Percentiles rank a stretch among this genome's conserved stretches.
Evolutionary conservation across 2,113 vertebrate genomes (phyloP).

Genomic region (Toxostoma redivivum): DNA sequence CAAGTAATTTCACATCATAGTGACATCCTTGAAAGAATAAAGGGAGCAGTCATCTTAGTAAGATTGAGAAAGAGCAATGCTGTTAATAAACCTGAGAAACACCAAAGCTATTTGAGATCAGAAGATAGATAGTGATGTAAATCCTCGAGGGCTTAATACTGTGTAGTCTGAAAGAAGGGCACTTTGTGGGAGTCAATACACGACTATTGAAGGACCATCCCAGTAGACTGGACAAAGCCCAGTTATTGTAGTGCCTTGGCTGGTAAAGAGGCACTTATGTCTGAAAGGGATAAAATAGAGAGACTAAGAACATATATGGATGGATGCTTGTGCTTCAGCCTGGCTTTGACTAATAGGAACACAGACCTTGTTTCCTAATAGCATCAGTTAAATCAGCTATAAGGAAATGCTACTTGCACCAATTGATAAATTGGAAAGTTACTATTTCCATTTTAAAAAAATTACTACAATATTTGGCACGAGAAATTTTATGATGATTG

Average conservation of each 20-base stretch:
- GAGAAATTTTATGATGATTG: not conserved
- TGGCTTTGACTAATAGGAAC: not conserved
- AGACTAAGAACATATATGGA: rapidly evolving
- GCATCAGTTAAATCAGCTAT: not conserved
- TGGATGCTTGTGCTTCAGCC: not conserved
- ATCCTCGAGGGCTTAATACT: not conserved
- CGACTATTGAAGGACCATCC: not conserved
- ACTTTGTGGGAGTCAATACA: not conserved
- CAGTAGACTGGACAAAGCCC: not conserved
- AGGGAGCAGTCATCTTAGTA: not conserved
- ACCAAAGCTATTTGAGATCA: not conserved
- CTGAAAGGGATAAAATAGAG: not conserved
- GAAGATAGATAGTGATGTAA: not conserved
- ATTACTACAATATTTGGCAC: not conserved
- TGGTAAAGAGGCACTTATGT: not conserved
- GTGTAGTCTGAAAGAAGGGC: not conserved
- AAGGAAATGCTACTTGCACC: not conserved
- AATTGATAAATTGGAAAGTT: not conserved
- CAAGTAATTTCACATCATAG: not conserved
- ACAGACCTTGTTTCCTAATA: not conserved
- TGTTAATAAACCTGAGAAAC: not conserved
- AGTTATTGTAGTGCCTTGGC: not conserved
- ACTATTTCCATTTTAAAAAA: not conserved
- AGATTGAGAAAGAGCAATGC: not conserved
- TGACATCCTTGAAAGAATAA: not conserved